Base-by-base conservation (phyloP, 2,888 invertebrate genomes). In the Ennomos erosarius region DNA sequence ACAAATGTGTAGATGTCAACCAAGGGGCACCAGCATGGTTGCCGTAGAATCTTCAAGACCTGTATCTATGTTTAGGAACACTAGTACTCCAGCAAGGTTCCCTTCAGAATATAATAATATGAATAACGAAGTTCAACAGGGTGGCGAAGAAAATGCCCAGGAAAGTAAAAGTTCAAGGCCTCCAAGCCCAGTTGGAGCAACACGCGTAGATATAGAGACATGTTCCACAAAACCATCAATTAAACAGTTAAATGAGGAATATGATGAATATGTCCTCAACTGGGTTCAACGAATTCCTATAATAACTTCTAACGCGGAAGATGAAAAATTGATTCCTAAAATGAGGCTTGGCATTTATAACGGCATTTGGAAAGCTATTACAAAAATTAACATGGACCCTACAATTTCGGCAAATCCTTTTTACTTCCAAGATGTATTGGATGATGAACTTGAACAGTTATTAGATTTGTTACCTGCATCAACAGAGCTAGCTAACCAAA, bases 391-490 rank as follows among this genome's bases (percentile, higher is more conserved):
- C 69, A 74, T 79, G 65, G 76, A 84, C 38, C 82, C 82, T 1
- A 69, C 65, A 1, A 70, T 71, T 36, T 70, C 78, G 52, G 40
- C 65, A 8, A 81, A 88, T 55, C 69, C 72, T 5, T 82, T 82
- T 64, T 75, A 79, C 52, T 86, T 77, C 48, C 79, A 85, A 71
- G 85, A 87, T 55, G 62, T 78, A 3, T 72, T 91, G 26, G 86
- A 85, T 44, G 78, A 85, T 39, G 88, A 88, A 60, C 68, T 90
- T 10, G 89, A 87, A 64, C 73, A 75, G 10, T 65, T 91, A 42
- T 56, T 90, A 4, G 64, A 71, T 50, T 62, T 63, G 33, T 67
- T 90, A 46, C 86, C 88, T 10, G 74, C 83, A 62, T 74, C 79
- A 8, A 44, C 65, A 26, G 83, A 84, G 46, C 64, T 90, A 8